phyloP scores from a whole-genome alignment of 2,888 invertebrate genomes.

The Mongoloraphidia duomilia region DNA sequence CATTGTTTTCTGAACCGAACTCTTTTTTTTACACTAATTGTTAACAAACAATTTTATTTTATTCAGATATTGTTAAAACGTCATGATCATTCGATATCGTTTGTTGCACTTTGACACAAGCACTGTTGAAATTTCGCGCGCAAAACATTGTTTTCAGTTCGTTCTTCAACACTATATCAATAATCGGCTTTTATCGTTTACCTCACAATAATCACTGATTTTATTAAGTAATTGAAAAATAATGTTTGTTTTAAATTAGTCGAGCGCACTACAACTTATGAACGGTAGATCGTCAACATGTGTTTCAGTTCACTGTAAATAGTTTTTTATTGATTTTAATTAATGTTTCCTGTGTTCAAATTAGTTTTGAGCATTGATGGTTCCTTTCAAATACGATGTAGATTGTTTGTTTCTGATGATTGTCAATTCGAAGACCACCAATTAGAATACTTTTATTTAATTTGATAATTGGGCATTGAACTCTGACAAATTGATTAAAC shows the following conservation, averaged over 20 bases:
- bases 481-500: neutral
- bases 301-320: neutral
- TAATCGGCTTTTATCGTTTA: too few relatives aligned
- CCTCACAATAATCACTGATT: too few relatives aligned
- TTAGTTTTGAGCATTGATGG: conserved; percentile 1
- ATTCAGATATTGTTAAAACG: neutral
- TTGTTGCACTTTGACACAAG: too few relatives aligned
- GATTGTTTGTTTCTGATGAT: too few relatives aligned
- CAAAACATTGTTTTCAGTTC: too few relatives aligned
- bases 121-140: too few relatives aligned
- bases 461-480: neutral
- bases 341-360: conserved; percentile 2
- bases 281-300: too few relatives aligned
- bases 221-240: too few relatives aligned
- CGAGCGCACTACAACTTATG: too few relatives aligned
- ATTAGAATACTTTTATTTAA: conserved; percentile 1
- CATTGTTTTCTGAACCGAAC: neutral
- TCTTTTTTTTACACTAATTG: neutral
- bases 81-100: too few relatives aligned
- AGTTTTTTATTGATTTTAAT: conserved; percentile 2
- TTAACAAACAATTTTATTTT: neutral
- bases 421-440: neutral
- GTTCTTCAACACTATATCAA: too few relatives aligned
- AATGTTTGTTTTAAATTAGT: too few relatives aligned
- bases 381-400: neutral